Evolutionary conservation across 2,888 invertebrate genomes (phyloP), one percentile per base, ranked within the genome.

Genomic region (Aporophyla nigra): DNA sequence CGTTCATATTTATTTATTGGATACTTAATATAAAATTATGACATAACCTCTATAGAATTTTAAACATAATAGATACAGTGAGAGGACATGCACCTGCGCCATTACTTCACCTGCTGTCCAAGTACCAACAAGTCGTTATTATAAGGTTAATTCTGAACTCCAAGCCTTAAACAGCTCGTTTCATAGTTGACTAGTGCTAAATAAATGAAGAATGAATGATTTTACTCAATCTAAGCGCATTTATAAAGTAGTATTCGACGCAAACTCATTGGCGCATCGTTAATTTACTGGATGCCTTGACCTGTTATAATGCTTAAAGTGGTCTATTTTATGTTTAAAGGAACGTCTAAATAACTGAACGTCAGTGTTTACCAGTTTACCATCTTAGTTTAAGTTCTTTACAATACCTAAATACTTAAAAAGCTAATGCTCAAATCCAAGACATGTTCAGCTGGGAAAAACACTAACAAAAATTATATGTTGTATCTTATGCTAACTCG

Each of bases 21-120:
- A 51, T 58, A 7, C 16, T 56, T 10, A 21, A 59, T 65, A 71
- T 27, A 40, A 58, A 78, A 49, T 76, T 77, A 86, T 65, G 46
- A 65, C 2, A 56, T 66, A 82, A 71, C 82, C 74, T 86, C 61
- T 83, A 75, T 70, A 68, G 65, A 82, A 80, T 81, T 83, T 74
- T 0, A 76, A 74, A 66, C 27, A 77, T 74, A 74, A 79, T 80
- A 66, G 70, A 84, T 77, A 67, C 85, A 86, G 76, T 79, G 51
- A 78, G 68, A 69, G 82, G 80, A 62, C 54, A 70, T 74, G 78
- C 87, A 86, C 85, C 85, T 86, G 87, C 71, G 21, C 33, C 33
- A 68, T 16, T 68, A 69, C 63, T 77, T 70, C 49, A 66, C 62
- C 63, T 27, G 46, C 58, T 53, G 33, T 27, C 14, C 54, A 73